Evolutionary conservation across 64 coral and sea anemone genomes (phyloP).

Genomic region (Porites lutea): DNA sequence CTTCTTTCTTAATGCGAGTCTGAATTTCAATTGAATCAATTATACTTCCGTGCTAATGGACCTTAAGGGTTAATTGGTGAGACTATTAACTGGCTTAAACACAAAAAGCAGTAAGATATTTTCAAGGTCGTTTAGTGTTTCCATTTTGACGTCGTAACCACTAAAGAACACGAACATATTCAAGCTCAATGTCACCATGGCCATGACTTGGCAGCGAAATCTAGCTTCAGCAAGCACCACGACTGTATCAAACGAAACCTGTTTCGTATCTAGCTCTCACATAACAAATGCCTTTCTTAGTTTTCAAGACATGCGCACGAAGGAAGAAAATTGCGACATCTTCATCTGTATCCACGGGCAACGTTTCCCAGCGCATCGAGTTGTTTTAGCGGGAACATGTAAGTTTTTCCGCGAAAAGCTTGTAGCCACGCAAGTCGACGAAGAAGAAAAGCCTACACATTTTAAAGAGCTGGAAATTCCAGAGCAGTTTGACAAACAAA

Average conservation of each 20-base stretch:
- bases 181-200: background rate
- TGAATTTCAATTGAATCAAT: too few species aligned
- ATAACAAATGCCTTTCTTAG: background rate
- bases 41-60: too few species aligned
- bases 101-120: background rate
- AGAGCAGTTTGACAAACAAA: background rate
- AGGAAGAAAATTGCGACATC: background rate
- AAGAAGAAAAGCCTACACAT: background rate
- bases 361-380: constrained; percentile 4
- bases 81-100: too few species aligned
- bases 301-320: constrained; percentile 29
- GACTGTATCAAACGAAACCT: background rate
- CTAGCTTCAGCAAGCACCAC: background rate
- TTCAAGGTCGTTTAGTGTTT: background rate
- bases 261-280: background rate
- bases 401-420: background rate
- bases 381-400: constrained; percentile 20
- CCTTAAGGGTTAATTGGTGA: too few species aligned
- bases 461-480: background rate
- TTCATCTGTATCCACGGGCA: background rate
- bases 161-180: background rate
- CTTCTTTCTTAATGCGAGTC: background rate
- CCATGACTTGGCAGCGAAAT: background rate
- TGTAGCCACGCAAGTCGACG: too few species aligned
- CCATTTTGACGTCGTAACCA: too few species aligned